phyloP scores from a whole-genome alignment of 2,113 vertebrate genomes.

The Entomyzon cyanotis region DNA sequence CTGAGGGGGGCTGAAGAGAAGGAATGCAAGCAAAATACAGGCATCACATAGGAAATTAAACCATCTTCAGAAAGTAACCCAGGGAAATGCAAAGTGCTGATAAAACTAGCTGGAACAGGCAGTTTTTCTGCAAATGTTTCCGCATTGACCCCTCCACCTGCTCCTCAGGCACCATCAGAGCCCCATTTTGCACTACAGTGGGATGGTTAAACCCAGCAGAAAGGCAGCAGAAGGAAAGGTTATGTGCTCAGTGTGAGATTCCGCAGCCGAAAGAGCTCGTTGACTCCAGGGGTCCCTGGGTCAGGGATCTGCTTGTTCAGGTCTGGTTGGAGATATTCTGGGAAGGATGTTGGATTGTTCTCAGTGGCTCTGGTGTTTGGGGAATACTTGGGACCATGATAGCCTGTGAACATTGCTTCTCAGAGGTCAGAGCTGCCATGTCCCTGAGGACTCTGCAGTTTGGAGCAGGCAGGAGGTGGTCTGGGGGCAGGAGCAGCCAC shows the following conservation, averaged over 20 bases:
- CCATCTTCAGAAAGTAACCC: background rate
- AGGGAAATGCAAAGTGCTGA: background rate
- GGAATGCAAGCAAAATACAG: background rate
- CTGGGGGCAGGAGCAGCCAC: background rate
- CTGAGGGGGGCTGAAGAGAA: background rate
- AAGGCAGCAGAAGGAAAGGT: background rate
- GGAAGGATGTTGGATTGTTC: background rate
- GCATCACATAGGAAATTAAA: slow-evolving; percentile 26
- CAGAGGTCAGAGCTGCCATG: background rate
- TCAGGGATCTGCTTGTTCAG: background rate
- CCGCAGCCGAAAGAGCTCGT: background rate
- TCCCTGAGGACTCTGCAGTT: background rate
- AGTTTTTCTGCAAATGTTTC: background rate
- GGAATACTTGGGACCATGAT: fast-evolving
- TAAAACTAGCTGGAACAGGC: background rate
- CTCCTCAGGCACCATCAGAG: background rate
- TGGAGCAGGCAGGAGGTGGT: background rate
- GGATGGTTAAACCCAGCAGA: background rate
- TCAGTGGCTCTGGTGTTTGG: background rate
- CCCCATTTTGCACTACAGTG: background rate
- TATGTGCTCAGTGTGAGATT: background rate
- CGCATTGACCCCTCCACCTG: background rate
- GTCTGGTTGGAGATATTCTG: background rate
- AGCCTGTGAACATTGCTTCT: background rate
- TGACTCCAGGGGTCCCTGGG: background rate